Conservation (phyloP, 1,140 invertebrate species). For the Aricia agestis region DNA sequence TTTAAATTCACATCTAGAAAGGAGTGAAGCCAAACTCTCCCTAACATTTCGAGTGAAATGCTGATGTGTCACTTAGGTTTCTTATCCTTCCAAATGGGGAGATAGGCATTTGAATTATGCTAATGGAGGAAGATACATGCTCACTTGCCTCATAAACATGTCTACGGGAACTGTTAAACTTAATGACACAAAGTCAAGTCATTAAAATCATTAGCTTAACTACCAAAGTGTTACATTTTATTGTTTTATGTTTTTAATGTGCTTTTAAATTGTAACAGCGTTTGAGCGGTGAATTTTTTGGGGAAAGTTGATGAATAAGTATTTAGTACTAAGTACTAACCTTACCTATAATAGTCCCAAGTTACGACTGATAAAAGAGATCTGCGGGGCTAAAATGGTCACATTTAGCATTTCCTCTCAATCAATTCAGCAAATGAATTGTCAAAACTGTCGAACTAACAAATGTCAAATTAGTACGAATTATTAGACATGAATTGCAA, state of each 20-base stretch:
- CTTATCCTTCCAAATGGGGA: constrained; percentile 16
- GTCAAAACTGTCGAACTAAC: too few relatives aligned
- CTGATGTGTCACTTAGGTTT: background rate
- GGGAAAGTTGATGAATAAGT: background rate
- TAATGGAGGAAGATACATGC: constrained; percentile 49
- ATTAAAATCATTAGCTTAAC: constrained; percentile 7
- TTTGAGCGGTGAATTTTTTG: background rate
- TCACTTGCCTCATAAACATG: constrained; percentile 46
- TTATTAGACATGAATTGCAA: too few relatives aligned
- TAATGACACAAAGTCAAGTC: constrained; percentile 8
- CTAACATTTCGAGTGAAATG: background rate
- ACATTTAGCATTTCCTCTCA: too few relatives aligned
- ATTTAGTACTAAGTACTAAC: too few relatives aligned
- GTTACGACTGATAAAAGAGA: too few relatives aligned
- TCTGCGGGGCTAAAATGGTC: too few relatives aligned
- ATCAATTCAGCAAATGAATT: too few relatives aligned
- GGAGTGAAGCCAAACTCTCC: too few relatives aligned
- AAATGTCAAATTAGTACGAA: too few relatives aligned
- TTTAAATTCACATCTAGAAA: too few relatives aligned
- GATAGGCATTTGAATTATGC: constrained; percentile 52
- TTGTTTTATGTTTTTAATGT: background rate
- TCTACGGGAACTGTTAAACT: constrained; percentile 60
- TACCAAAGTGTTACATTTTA: background rate
- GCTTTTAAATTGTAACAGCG: background rate
- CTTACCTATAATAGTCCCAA: too few relatives aligned